Conservation (phyloP, 2,888 invertebrate genomes). For the Chloroclystis v-ata region DNA sequence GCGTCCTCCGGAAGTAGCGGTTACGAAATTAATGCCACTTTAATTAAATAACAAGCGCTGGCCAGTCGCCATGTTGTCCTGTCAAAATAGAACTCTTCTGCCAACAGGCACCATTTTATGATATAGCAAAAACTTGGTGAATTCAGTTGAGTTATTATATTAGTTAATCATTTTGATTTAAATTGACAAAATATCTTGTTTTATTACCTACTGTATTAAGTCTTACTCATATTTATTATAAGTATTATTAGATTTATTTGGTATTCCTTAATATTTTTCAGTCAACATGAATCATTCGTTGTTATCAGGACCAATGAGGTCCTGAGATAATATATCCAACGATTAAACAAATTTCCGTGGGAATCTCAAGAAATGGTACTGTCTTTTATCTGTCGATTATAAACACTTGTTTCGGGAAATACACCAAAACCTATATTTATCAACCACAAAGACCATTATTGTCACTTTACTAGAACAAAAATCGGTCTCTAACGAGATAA, state of each 20-base stretch:
- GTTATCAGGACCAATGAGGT: too few relatives aligned
- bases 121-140: constrained; percentile 6
- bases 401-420: constrained; percentile 39
- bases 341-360: too few relatives aligned
- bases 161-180: too few relatives aligned
- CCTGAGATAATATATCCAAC: too few relatives aligned
- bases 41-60: constrained; percentile 70
- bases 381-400: not conserved
- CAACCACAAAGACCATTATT: constrained; percentile 69
- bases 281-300: too few relatives aligned
- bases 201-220: too few relatives aligned
- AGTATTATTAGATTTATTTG: too few relatives aligned
- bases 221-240: too few relatives aligned
- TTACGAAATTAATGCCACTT: constrained; percentile 71
- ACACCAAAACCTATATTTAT: constrained; percentile 58
- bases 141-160: too few relatives aligned
- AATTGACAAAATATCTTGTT: too few relatives aligned
- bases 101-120: constrained; percentile 37
- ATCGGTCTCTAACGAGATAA: constrained; percentile 67
- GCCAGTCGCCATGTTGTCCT: constrained; percentile 51
- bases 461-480: constrained; percentile 68
- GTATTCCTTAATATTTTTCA: too few relatives aligned
- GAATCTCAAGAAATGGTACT: too few relatives aligned
- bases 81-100: constrained; percentile 61
- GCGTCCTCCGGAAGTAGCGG: constrained; percentile 56